Conservation (phyloP, 2,888 invertebrate genomes). For the Megalurothrips usitatus region DNA sequence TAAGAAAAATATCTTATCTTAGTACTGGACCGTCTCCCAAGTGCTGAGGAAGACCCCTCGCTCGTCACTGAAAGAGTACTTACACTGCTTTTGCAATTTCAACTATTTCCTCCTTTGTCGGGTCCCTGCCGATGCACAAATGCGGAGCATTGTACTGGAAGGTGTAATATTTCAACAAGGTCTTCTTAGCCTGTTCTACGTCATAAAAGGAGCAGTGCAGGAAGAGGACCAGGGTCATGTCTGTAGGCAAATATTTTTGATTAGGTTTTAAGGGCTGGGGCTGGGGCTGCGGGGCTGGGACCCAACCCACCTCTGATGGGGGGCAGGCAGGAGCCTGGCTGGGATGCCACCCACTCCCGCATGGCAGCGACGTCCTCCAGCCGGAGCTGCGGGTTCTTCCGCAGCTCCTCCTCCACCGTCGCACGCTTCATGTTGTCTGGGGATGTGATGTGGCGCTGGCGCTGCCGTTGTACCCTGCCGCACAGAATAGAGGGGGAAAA, state of each 20-base stretch:
- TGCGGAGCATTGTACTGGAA: conserved; percentile 23
- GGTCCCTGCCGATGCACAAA: neutral
- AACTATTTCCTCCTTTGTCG: neutral
- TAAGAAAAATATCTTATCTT: neutral
- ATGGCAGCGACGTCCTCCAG: conserved; percentile 32
- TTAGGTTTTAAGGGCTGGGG: too few species aligned
- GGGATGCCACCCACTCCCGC: conserved; percentile 32
- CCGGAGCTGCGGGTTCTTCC: conserved; percentile 34
- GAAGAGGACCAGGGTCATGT: conserved; percentile 38
- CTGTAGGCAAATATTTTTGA: conserved; percentile 31
- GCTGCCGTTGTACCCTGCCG: too few species aligned
- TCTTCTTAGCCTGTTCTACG: conserved; percentile 37
- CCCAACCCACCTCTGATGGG: conserved; percentile 32
- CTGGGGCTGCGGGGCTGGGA: neutral
- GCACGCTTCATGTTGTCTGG: conserved; percentile 2
- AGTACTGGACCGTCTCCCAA: neutral
- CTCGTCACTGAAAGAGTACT: neutral
- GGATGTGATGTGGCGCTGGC: too few species aligned
- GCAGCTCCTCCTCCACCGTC: conserved; percentile 34
- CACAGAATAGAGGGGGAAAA: too few species aligned
- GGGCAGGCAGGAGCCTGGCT: conserved; percentile 34
- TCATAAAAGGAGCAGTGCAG: conserved; percentile 39
- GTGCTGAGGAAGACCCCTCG: neutral
- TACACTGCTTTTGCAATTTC: conserved; percentile 19
- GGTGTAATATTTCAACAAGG: conserved; percentile 36